A percentile compares a stretch with the other conserved stretches of the same genome.
Conservation (phyloP, 1,140 invertebrate genomes). For the Amphibalanus amphitrite region DNA sequence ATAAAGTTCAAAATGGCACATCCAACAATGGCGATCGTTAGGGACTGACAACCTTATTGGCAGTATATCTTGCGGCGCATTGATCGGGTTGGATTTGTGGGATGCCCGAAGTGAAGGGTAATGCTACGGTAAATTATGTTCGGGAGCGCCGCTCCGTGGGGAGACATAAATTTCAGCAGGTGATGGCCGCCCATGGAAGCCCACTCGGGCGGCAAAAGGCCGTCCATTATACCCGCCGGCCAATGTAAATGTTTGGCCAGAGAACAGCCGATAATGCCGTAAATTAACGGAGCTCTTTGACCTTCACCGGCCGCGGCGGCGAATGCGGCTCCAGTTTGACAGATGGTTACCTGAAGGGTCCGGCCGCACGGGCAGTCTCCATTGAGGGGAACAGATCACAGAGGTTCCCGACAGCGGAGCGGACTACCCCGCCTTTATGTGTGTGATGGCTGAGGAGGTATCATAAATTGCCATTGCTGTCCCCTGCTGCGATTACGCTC, state of each 20-base stretch:
- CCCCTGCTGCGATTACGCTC: no score
- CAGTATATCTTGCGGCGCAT: background rate
- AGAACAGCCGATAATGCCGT: background rate
- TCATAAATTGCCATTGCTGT: no score
- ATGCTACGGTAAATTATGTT: constrained; percentile 1
- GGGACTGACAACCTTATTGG: background rate
- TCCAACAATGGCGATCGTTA: constrained; percentile 1
- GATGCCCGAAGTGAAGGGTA: background rate
- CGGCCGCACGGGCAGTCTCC: no score
- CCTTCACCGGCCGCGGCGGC: no score
- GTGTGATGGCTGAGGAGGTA: no score
- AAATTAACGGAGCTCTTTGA: background rate
- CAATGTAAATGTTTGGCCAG: background rate
- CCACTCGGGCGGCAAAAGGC: background rate
- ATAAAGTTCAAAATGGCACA: constrained; percentile 1
- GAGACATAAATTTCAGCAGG: background rate
- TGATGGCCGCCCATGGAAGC: background rate
- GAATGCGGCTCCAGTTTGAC: no score
- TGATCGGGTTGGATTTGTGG: background rate
- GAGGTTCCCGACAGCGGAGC: no score
- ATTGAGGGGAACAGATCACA: no score
- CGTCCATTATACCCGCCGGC: background rate
- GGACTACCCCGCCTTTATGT: no score
- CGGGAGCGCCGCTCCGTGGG: background rate
- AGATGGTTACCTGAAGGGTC: no score